Evolutionary conservation across 2,888 invertebrate species (phyloP).

Genomic region (Hylaea fasciaria): DNA sequence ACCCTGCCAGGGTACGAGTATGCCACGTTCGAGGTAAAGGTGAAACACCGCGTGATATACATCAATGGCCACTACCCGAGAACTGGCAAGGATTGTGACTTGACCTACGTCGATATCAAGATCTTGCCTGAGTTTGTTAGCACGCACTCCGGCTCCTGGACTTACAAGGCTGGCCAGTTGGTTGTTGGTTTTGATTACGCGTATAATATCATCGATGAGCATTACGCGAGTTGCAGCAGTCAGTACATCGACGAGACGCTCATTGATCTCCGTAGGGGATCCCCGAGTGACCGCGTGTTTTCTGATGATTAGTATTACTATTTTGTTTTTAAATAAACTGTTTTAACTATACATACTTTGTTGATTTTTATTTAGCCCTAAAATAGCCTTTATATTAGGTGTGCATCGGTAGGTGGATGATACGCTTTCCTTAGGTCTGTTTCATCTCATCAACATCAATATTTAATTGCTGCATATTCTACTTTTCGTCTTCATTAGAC

Average conservation of each 20-base stretch:
- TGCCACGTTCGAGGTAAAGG: constrained; percentile 24
- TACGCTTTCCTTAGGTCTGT: too few relatives aligned
- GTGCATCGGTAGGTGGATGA: too few relatives aligned
- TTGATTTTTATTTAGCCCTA: background rate
- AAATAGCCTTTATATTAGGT: too few relatives aligned
- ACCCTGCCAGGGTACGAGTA: constrained; percentile 3
- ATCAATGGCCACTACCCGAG: constrained; percentile 25
- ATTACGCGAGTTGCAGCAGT: constrained; percentile 11
- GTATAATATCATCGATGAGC: constrained; percentile 16
- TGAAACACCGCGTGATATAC: constrained; percentile 33
- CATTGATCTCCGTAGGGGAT: constrained; percentile 20
- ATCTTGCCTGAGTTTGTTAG: constrained; percentile 33
- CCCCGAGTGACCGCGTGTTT: constrained; percentile 12
- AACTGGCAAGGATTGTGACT: constrained; percentile 25
- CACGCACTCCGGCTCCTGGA: constrained; percentile 27
- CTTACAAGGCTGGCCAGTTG: constrained; percentile 16
- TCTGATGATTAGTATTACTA: background rate
- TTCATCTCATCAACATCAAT: too few relatives aligned
- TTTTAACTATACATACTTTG: background rate
- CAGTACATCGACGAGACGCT: constrained; percentile 27
- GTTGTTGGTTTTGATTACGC: constrained; percentile 28
- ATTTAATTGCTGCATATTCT: too few relatives aligned
- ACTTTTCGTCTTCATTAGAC: too few relatives aligned
- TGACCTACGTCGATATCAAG: constrained; percentile 32
- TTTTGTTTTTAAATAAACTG: background rate